Evolutionary conservation across 2,797 vertebrate species (phyloP), one percentile per base, ranked within the genome.

Genomic region (Hybognathus amarus): DNA sequence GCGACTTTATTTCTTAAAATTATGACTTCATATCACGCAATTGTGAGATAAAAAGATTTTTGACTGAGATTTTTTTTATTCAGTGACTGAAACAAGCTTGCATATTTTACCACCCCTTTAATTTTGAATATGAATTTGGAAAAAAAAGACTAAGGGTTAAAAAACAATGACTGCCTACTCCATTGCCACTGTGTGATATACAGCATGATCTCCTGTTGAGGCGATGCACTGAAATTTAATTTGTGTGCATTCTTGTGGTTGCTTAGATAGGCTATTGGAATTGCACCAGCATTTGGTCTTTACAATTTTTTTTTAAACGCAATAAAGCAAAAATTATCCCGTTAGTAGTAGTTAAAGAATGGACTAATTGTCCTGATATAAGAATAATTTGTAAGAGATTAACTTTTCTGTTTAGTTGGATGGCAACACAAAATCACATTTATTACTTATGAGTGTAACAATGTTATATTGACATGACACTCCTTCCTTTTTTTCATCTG

Each of bases 211-310:
- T 42, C n/a, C 74, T 11, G n/a, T 9, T 42, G 54, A 77, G 36
- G n/a, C 15, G 3, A 61, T 42, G 22, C 5, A 22, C 50, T 56
- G n/a, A 24, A 75, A 38, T 36, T 11, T 15, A 24, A 18, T 76
- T 7, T 61, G 54, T 76, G 36, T 61, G 54, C 54, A 76, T 42
- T 77, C 54, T 77, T 77, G 74, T 42, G 74, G 74, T 61, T 77
- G 54, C 74, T 77, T 5, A 61, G 74, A 75, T 56, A n/a, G n/a
- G n/a, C n/a, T n/a, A 56, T 56, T 75, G 20, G 30, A 76, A 11
- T 42, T 76, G 27, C 15, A 59, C 33, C 33, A 27, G 15, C 8
- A 42, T 40, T 38, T 18, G 17, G 15, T 42, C 54, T 76, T 17
- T 61, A 38, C n/a, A 2, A 33, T 27, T 42, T 9, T 64, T 33